Conservation (phyloP, 2,888 invertebrate species). For the Calliopum simillimum region DNA sequence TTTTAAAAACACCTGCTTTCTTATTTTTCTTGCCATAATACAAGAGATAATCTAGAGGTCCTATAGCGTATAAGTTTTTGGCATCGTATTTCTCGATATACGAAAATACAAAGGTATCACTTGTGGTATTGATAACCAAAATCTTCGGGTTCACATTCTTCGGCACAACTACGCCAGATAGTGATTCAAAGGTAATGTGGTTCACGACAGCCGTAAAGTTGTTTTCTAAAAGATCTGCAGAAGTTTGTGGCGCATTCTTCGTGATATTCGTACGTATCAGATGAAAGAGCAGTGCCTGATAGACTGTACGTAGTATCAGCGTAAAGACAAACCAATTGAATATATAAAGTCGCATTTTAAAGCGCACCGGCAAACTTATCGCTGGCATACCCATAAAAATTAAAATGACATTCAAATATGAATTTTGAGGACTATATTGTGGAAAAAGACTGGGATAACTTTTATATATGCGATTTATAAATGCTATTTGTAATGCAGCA, state of each 20-base stretch:
- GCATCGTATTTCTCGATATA: not conserved
- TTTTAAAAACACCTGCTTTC: slow-evolving; percentile 30
- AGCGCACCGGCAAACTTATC: not conserved
- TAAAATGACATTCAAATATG: slow-evolving; percentile 31
- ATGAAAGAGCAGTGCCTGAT: slow-evolving; percentile 42
- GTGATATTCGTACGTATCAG: slow-evolving; percentile 41
- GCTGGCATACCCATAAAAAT: slow-evolving; percentile 36
- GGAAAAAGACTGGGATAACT: not conserved
- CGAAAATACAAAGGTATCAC: not conserved
- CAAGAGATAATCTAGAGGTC: not conserved
- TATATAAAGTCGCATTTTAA: slow-evolving; percentile 23
- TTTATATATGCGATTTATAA: not conserved
- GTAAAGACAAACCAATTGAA: slow-evolving; percentile 37
- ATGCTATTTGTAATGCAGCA: not conserved
- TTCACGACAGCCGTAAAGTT: slow-evolving; percentile 32
- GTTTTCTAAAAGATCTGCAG: slow-evolving; percentile 23
- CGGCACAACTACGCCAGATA: slow-evolving; percentile 21
- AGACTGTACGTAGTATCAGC: slow-evolving; percentile 41
- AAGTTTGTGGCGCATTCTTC: slow-evolving; percentile 29
- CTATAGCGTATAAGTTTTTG: not conserved
- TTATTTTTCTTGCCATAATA: not conserved
- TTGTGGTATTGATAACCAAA: not conserved
- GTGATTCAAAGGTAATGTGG: slow-evolving; percentile 17
- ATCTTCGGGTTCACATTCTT: not conserved
- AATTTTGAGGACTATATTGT: not conserved